A percentile compares a stretch with the other conserved stretches of the same genome.
Conservation (phyloP, 1,140 invertebrate species). For the Drosophila orosa region DNA sequence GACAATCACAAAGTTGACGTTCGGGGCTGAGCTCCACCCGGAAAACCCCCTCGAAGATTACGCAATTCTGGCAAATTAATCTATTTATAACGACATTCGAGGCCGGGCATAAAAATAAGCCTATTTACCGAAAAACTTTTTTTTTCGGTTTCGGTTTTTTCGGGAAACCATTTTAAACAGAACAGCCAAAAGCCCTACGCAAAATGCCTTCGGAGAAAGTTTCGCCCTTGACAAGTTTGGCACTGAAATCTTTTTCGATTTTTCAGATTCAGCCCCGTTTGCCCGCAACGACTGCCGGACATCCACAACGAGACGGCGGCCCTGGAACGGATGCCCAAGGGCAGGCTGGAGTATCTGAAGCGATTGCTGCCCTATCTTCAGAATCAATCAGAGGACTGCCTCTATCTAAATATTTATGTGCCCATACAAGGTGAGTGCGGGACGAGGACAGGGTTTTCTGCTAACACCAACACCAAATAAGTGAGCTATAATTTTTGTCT, state of each 20-base stretch:
- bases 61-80: constrained; percentile 78
- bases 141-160: constrained; percentile 16
- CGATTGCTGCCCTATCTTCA: constrained; percentile 93
- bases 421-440: constrained; percentile 93
- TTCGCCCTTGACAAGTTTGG: constrained; percentile 43
- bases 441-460: not conserved
- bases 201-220: constrained; percentile 36
- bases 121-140: constrained; percentile 50
- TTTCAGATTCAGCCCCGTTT: constrained; percentile 92
- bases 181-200: constrained; percentile 12
- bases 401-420: constrained; percentile 98
- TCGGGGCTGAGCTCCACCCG: constrained; percentile 4
- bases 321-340: constrained; percentile 92
- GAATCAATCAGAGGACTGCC: constrained; percentile 98
- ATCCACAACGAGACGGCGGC: constrained; percentile 92
- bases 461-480: constrained; percentile 35
- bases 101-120: constrained; percentile 73
- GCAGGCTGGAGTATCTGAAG: constrained; percentile 93
- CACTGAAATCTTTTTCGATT: constrained; percentile 47
- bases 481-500: constrained; percentile 42
- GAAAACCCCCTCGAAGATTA: constrained; percentile 55
- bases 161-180: constrained; percentile 49
- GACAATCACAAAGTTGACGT: constrained; percentile 65
- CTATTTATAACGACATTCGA: constrained; percentile 76
- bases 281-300: constrained; percentile 94